phyloP scores from a whole-genome alignment of 1,140 invertebrate species.

The Reticulitermes speratus region DNA sequence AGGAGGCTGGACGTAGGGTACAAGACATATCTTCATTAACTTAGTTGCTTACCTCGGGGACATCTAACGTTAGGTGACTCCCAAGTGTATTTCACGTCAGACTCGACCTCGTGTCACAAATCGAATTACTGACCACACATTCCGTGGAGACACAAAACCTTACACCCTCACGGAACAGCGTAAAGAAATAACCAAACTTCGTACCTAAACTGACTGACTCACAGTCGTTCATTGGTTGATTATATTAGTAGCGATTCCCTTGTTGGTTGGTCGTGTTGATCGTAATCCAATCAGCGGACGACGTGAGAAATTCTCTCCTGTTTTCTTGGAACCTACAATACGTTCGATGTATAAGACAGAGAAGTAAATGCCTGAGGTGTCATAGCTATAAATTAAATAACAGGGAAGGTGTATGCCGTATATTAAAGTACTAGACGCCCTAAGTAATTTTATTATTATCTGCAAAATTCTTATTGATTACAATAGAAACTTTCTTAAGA shows the following conservation, averaged over 20 bases:
- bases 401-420: no score
- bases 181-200: background rate
- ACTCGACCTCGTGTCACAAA: background rate
- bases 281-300: constrained; percentile 24
- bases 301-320: background rate
- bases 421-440: no score
- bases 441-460: no score
- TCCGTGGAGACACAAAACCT: background rate
- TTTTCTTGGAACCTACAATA: constrained; percentile 6
- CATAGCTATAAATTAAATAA: background rate
- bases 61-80: background rate
- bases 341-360: background rate
- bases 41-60: background rate
- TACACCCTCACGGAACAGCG: background rate
- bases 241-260: constrained; percentile 22
- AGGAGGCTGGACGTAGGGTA: no score
- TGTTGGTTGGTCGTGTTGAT: constrained; percentile 21
- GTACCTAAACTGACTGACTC: constrained; percentile 4
- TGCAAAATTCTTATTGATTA: no score
- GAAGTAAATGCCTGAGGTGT: background rate
- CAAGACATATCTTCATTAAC: background rate
- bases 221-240: constrained; percentile 24
- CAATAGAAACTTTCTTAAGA: no score
- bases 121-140: constrained; percentile 24
- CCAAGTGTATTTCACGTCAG: constrained; percentile 1